Conservation (phyloP, 2,113 vertebrate species). For the Penelope pileata region DNA sequence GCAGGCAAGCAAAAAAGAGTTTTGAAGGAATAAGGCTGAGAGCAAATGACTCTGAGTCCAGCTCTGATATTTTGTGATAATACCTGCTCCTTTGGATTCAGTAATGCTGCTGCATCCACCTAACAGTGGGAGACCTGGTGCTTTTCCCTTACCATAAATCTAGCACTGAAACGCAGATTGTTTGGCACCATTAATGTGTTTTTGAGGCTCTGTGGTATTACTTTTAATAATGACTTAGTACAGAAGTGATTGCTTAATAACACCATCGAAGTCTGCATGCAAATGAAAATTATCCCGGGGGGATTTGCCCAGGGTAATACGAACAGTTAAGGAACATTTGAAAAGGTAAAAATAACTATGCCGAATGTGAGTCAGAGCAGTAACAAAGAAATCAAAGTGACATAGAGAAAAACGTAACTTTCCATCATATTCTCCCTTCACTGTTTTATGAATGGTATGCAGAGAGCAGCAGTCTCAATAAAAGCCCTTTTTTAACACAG, state of each 20-base stretch:
- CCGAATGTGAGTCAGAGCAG: constrained; percentile 69
- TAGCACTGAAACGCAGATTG: constrained; percentile 10
- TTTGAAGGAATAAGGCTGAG: background rate
- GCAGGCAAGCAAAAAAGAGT: background rate
- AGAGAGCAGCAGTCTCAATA: background rate
- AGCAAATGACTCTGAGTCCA: background rate
- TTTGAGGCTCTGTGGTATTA: constrained; percentile 59
- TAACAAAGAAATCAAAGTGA: constrained; percentile 68
- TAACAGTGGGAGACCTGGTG: background rate
- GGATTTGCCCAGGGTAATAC: constrained; percentile 51
- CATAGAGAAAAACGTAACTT: constrained; percentile 71
- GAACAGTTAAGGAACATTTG: constrained; percentile 65
- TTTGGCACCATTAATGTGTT: constrained; percentile 56
- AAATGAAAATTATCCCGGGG: constrained; percentile 63
- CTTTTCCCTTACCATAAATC: constrained; percentile 50
- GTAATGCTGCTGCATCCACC: background rate
- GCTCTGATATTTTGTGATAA: background rate
- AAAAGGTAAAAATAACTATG: constrained; percentile 72
- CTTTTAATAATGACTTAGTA: constrained; percentile 66
- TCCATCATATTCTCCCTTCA: constrained; percentile 29
- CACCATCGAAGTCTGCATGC: constrained; percentile 68
- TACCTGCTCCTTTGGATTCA: background rate
- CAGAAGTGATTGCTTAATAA: constrained; percentile 70
- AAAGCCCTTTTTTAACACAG: constrained; percentile 13
- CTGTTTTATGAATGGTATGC: constrained; percentile 71